phyloP scores from a whole-genome alignment of 2,888 invertebrate genomes.

The Celastrina argiolus region DNA sequence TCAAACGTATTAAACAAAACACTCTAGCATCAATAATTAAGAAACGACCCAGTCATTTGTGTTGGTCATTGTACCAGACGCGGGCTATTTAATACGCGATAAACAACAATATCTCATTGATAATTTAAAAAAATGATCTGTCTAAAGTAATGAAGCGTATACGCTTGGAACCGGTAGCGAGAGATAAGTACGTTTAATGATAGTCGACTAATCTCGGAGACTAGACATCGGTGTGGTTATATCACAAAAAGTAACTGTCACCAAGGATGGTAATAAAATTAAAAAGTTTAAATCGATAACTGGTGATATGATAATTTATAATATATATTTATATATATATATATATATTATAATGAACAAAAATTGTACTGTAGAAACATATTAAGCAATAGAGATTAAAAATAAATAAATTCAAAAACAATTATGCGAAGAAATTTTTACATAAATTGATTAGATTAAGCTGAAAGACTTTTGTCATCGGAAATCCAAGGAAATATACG shows the following conservation, averaged over 20 bases:
- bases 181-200: slow-evolving; percentile 30
- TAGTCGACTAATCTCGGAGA: slow-evolving; percentile 3
- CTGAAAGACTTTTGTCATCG: no score
- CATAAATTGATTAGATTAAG: no score
- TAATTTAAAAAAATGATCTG: slow-evolving; percentile 42
- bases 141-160: slow-evolving; percentile 37
- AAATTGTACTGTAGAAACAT: no score
- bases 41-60: neutral
- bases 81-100: slow-evolving; percentile 37
- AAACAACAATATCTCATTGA: slow-evolving; percentile 42
- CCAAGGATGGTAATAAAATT: neutral
- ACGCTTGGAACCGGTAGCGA: slow-evolving; percentile 57
- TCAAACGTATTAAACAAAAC: neutral
- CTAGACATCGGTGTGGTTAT: neutral
- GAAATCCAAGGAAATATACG: neutral
- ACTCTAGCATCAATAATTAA: neutral
- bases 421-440: no score
- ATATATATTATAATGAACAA: no score
- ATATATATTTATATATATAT: no score
- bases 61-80: slow-evolving; percentile 21
- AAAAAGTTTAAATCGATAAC: neutral
- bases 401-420: no score
- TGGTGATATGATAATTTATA: no score
- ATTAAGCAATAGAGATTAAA: no score
- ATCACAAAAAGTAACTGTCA: neutral